Percentiles rank a stretch among this genome's conserved stretches.
These are phyloP conservation scores for Porites australiensis DNA, from an alignment of 64 coral and sea anemone species.

Conservation along the genomic window DNA sequence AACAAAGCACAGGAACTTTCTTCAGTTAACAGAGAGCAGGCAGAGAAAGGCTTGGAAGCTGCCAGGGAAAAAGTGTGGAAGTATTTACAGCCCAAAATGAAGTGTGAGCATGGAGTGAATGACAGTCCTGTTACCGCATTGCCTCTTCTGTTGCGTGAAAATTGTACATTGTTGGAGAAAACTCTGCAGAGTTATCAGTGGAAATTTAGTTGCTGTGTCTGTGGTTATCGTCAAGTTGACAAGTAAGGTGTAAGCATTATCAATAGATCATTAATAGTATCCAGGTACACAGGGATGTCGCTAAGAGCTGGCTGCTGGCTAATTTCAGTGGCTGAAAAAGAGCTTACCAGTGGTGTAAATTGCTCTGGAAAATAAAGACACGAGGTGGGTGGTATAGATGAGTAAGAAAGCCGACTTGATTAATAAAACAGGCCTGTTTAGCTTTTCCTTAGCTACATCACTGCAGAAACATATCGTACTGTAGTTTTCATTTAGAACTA, in stretches of 20 bases:
- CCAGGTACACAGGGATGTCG: neutral
- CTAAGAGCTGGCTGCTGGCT: too few relatives aligned
- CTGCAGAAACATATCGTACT: too few relatives aligned
- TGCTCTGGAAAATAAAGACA: too few relatives aligned
- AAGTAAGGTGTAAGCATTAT: slow-evolving; percentile 62
- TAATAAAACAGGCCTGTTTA: too few relatives aligned
- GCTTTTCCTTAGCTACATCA: too few relatives aligned
- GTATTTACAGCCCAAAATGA: slow-evolving; percentile 82
- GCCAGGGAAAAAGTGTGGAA: slow-evolving; percentile 65
- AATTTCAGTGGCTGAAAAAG: too few relatives aligned
- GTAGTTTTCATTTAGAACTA: too few relatives aligned
- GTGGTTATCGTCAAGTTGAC: slow-evolving; percentile 85
- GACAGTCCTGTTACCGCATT: slow-evolving; percentile 81
- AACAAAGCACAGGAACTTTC: slow-evolving; percentile 59
- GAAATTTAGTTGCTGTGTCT: slow-evolving; percentile 78
- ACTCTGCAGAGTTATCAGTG: slow-evolving; percentile 79
- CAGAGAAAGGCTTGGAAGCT: slow-evolving; percentile 42
- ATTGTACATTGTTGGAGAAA: slow-evolving; percentile 27
- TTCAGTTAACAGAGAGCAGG: slow-evolving; percentile 9
- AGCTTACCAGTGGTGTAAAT: neutral
- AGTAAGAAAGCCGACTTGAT: too few relatives aligned
- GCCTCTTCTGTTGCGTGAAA: slow-evolving; percentile 71
- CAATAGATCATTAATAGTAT: neutral
- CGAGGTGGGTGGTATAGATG: too few relatives aligned
- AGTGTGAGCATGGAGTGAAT: slow-evolving; percentile 87